Conservation (phyloP, 1,140 invertebrate species). For the Nephotettix cincticeps region DNA sequence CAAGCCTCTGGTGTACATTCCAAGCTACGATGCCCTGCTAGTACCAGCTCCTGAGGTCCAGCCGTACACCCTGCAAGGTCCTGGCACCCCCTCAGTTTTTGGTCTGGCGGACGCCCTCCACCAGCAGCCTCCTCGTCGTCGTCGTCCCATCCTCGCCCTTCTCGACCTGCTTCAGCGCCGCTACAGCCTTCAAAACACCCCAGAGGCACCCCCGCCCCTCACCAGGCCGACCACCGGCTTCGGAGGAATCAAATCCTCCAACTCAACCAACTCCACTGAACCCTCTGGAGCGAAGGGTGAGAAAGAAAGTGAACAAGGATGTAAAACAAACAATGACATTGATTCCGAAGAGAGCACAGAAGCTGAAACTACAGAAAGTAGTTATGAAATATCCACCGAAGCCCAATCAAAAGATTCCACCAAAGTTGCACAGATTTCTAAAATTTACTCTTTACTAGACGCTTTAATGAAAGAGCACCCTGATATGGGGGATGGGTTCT, state of each 20-base stretch:
- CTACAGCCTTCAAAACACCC: background rate
- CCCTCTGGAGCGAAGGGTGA: too few relatives aligned
- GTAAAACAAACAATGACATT: too few relatives aligned
- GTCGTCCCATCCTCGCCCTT: constrained; percentile 3
- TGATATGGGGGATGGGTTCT: constrained; percentile 3
- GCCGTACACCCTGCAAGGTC: background rate
- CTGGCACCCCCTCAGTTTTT: background rate
- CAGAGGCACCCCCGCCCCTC: too few relatives aligned
- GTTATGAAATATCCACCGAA: too few relatives aligned
- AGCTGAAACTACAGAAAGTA: too few relatives aligned
- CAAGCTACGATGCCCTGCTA: constrained; percentile 33
- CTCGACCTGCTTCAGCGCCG: background rate
- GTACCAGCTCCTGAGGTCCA: constrained; percentile 24
- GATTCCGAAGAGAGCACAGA: too few relatives aligned
- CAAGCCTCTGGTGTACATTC: constrained; percentile 33
- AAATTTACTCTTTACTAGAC: constrained; percentile 1
- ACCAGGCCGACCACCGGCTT: too few relatives aligned
- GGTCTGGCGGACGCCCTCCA: background rate
- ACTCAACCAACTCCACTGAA: too few relatives aligned
- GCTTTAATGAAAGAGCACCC: background rate
- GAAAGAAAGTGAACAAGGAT: too few relatives aligned
- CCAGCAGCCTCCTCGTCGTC: background rate
- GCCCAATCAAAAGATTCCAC: background rate
- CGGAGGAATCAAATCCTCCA: too few relatives aligned
- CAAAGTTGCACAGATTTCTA: background rate